Conservation (phyloP, 2,888 invertebrate species). For the Zele albiditarsus region DNA sequence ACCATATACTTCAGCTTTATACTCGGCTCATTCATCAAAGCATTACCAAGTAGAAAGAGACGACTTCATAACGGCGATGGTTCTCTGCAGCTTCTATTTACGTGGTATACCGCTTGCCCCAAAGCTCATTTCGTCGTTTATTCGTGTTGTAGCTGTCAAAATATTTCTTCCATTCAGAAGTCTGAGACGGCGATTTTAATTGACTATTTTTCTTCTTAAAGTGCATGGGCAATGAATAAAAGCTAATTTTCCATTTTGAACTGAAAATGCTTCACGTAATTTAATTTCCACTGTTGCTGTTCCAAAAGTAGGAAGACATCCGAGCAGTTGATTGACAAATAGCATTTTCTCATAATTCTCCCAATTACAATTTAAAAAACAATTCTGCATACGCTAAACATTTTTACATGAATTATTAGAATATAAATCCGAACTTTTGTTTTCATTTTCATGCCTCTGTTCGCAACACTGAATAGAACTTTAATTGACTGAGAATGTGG, state of each 20-base stretch:
- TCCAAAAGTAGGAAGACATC: no score
- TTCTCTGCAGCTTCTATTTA: slow-evolving; percentile 17
- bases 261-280: no score
- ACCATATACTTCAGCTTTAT: slow-evolving; percentile 69
- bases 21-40: slow-evolving; percentile 69
- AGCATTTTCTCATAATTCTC: no score
- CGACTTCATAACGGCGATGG: slow-evolving; percentile 13
- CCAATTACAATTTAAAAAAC: no score
- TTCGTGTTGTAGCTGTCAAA: slow-evolving; percentile 8
- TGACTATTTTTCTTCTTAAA: not conserved
- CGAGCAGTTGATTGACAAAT: no score
- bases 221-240: not conserved
- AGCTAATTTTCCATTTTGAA: no score
- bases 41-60: slow-evolving; percentile 30
- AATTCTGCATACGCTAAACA: no score
- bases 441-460: no score
- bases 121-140: slow-evolving; percentile 26
- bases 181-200: not conserved
- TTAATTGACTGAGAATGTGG: slow-evolving; percentile 31
- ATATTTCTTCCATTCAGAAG: not conserved
- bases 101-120: not conserved
- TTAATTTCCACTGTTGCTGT: no score
- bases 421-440: no score
- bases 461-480: not conserved
- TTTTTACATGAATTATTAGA: no score